Base-by-base conservation (phyloP, 1,140 invertebrate genomes). In the Hormaphis cornu region DNA sequence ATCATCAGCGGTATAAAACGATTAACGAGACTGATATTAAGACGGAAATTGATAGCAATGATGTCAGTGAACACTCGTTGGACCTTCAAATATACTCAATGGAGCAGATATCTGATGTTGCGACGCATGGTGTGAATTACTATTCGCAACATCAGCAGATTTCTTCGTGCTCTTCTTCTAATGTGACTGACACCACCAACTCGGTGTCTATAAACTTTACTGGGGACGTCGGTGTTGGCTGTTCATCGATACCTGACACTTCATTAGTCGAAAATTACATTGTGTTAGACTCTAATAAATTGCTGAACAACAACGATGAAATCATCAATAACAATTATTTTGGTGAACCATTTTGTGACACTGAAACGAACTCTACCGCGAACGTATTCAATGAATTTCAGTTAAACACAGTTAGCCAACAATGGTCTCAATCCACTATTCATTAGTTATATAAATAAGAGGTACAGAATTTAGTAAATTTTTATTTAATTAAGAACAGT, bases 251-350 rank as follows among this genome's bases (percentile, higher is more conserved):
- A 2, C 2, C 56, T 7, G 44, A 48, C 18, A 14, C 20, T 9
- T 24, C 44, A 5, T 20, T 12, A 7, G 35, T 24, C 5, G 59
- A 18, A 3, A 28, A 66, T 9, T 50, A 35, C 20, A 66, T 24
- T 26, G 58, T 46, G 0, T n/a, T 63, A 7, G 61, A 66, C 5
- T 30, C 61, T 1, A 22, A 18, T 10, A 63, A 63, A 22, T 1
- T 63, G 22, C 46, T 63, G 26, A 30, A 24, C 28, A 66, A 66
- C 18, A 66, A 66, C 44, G 50, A 66, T 22, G 22, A 50, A n/a
- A 50, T 18, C 18, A 50, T 18, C 18, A 50, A 50, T 10, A 50
- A 50, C 20, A 24, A 22, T 24, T 66, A 35, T 50, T 66, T 50
- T 7, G 24, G 48, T 42, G 44, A 66, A 5, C 1, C 61, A 0